These are phyloP conservation scores for Acanthosepion pharaonis DNA, from an alignment of 2,888 invertebrate genomes.

Conservation along the genomic window DNA sequence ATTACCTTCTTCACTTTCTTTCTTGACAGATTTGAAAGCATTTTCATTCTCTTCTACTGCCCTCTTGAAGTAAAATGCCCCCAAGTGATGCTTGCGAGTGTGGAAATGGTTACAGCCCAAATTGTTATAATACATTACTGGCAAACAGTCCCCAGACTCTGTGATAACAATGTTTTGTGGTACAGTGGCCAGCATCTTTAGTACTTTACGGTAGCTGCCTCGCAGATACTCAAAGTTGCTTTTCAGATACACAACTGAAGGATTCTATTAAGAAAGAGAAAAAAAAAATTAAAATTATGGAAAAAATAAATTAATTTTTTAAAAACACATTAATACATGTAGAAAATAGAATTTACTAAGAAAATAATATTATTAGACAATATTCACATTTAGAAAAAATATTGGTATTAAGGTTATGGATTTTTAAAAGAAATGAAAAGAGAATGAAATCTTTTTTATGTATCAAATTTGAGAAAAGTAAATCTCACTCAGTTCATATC, in stretches of 20 bases:
- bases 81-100: conserved; percentile 86
- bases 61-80: conserved; percentile 85
- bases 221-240: conserved; percentile 81
- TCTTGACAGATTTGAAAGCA: conserved; percentile 64
- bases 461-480: too few species aligned
- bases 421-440: too few species aligned
- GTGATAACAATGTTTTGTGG: conserved; percentile 61
- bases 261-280: conserved; percentile 69
- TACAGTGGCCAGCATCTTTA: conserved; percentile 76
- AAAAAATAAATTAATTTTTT: background rate
- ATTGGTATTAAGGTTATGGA: too few species aligned
- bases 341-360: too few species aligned
- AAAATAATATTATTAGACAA: too few species aligned
- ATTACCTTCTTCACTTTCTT: conserved; percentile 49
- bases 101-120: conserved; percentile 87
- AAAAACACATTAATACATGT: too few species aligned
- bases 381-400: too few species aligned
- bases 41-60: conserved; percentile 84
- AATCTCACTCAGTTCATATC: too few species aligned
- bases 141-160: conserved; percentile 79
- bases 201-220: conserved; percentile 80
- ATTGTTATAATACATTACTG: conserved; percentile 85
- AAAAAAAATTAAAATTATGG: background rate
- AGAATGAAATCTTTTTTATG: too few species aligned
- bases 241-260: conserved; percentile 78